Base-by-base conservation (phyloP, 1,140 invertebrate species). In the Thrips palmi region DNA sequence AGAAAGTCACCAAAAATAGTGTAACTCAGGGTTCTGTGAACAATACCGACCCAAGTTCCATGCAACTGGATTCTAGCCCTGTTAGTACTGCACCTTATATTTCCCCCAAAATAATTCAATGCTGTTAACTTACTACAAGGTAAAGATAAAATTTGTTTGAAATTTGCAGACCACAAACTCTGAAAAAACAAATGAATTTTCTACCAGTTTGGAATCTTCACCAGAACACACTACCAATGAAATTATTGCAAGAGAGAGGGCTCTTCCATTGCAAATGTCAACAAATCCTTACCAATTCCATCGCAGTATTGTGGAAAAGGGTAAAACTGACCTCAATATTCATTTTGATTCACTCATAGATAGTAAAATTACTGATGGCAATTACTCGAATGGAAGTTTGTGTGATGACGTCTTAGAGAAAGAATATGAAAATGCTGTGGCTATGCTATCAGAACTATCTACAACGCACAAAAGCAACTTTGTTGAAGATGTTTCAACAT, bases 341-440 rank as follows among this genome's bases (percentile, higher is more conserved):
- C 24, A 27, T n/a, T n/a, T n/a, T n/a, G n/a, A n/a, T n/a, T n/a
- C n/a, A n/a, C n/a, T n/a, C n/a, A n/a, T n/a, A 37, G 11, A 7
- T 30, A 3, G 18, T 19, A 22, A 20, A 18, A 17, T 8, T 24
- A 31, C 20, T 10, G n/a, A 18, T 15, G 30, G 28, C 25, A 28
- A 28, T 39, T 4, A 22, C 29, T 24, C 39, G 41, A 37, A 39
- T 27, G 8, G 41, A 43, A 12, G 19, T 43, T 12, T 31, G 39
- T 6, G 37, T 39, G n/a, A 39, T 34, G 27, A 39, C n/a, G n/a
- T n/a, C n/a, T n/a, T 43, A n/a, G 25, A 43, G 19, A 17, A 19
- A 10, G 29, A 33, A 34, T 23, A 18, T 12, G 32, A 39, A 11
- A 3, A 12, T 3, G 22, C 37, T 11, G 41, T 39, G 23, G 31